Percentiles rank a stretch among this genome's conserved stretches.
phyloP scores from a whole-genome alignment of 2,797 vertebrate species.

The Emydoidea blandingii region DNA sequence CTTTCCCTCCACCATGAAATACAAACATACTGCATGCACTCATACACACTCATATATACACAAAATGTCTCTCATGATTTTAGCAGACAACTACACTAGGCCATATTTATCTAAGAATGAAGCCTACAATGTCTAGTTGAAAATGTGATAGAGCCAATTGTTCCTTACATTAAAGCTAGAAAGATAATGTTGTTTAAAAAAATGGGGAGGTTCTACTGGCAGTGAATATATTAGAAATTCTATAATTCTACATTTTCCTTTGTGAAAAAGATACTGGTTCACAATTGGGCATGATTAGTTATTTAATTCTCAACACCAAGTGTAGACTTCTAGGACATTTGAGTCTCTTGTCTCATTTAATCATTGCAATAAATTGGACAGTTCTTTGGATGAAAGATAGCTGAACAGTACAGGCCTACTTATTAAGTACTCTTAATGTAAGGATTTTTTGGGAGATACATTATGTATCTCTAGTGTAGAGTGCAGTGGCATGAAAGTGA shows the following conservation, averaged over 20 bases:
- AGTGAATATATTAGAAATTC: background rate
- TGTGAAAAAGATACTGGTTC: background rate
- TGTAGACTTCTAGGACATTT: background rate
- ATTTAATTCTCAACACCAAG: background rate
- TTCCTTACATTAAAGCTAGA: conserved; percentile 71
- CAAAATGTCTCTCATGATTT: background rate
- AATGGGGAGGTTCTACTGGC: background rate
- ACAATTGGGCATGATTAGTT: background rate
- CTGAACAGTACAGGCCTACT: background rate
- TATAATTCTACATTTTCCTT: conserved; percentile 39
- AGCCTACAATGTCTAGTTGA: conserved; percentile 54
- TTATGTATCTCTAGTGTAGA: background rate
- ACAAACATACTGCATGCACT: conserved; percentile 28
- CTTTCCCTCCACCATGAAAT: conserved; percentile 56
- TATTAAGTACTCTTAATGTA: background rate
- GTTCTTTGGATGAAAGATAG: background rate
- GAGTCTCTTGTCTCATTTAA: conserved; percentile 16
- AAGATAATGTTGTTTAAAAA: conserved; percentile 64
- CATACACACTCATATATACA: background rate
- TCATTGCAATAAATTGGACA: background rate
- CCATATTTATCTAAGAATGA: conserved; percentile 67
- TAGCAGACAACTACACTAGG: conserved; percentile 24
- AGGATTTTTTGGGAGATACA: background rate
- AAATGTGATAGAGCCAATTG: conserved; percentile 71
- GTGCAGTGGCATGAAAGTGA: background rate